Base-by-base conservation (phyloP, 2,888 invertebrate species). In the Allophyes oxyacanthae region DNA sequence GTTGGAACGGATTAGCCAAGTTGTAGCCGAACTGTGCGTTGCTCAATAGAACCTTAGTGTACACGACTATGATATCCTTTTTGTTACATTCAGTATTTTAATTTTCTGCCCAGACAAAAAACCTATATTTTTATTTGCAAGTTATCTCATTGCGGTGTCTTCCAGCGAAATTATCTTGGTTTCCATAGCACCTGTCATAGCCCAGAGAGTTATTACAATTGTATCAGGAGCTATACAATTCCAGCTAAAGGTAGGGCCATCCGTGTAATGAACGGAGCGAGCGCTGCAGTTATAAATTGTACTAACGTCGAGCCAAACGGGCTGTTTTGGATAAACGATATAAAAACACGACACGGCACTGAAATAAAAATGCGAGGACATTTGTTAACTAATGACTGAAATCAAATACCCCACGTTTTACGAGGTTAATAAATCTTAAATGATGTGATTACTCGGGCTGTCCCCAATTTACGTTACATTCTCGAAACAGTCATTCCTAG, bases 211-310 rank as follows among this genome's bases (percentile, higher is more conserved):
- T 59, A 66, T 73, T 68, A 66, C 44, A 67, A 68, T 51, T 60
- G 42, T 53, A 58, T 52, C 44, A 58, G 41, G 56, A 65, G 62
- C 61, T 70, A 58, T 57, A 72, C 62, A 66, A 74, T 66, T 72
- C 45, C 59, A 74, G 67, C 68, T 77, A 71, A 72, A 67, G 67
- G 62, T 52, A 60, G 68, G 34, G 33, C 37, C 61, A 60, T 49
- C 56, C 61, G 46, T 56, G 78, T 84, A 85, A 84, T 85, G 80
- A 83, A 82, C 76, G 73, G 54, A 70, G 38, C 40, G 49, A 8
- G 58, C 63, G 50, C 72, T 65, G 75, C 79, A 76, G 81, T 77
- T 83, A 81, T 84, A 84, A 83, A 85, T 84, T 81, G 69, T 72
- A 66, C 64, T 67, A 66, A 62, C 66, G 72, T 72, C 68, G 69